Evolutionary conservation across 2,888 invertebrate species (phyloP).

Genomic region (Lagria hirta): DNA sequence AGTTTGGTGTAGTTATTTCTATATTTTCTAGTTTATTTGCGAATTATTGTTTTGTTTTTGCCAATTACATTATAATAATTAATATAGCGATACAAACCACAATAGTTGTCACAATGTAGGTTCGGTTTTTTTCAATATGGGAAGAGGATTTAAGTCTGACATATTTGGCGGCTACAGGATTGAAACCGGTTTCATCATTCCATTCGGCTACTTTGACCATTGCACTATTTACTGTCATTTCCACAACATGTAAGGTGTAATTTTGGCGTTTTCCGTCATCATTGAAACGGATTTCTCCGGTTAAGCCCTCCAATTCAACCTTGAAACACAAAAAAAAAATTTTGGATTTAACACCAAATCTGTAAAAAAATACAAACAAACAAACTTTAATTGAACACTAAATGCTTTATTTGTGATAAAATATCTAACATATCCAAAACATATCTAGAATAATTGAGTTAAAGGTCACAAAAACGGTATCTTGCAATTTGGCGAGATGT

Average conservation of each 20-base stretch:
- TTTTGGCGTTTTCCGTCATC: slow-evolving; percentile 87
- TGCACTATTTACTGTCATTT: slow-evolving; percentile 92
- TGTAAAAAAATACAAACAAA: too few relatives aligned
- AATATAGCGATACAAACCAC: slow-evolving; percentile 57
- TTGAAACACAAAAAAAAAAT: slow-evolving; percentile 53
- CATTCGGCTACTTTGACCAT: slow-evolving; percentile 91
- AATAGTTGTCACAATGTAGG: slow-evolving; percentile 84
- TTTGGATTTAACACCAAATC: too few relatives aligned
- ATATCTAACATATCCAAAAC: too few relatives aligned
- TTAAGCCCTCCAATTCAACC: slow-evolving; percentile 88
- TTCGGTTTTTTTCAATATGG: slow-evolving; percentile 78
- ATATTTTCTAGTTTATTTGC: too few relatives aligned
- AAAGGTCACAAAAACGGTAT: too few relatives aligned
- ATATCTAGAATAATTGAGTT: too few relatives aligned
- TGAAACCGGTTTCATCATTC: slow-evolving; percentile 79
- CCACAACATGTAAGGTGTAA: slow-evolving; percentile 86
- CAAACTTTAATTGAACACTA: too few relatives aligned
- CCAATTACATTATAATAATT: background rate
- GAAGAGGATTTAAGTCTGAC: slow-evolving; percentile 69
- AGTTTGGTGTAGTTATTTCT: too few relatives aligned
- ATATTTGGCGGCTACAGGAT: slow-evolving; percentile 73
- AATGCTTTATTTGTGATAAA: too few relatives aligned
- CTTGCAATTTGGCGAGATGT: too few relatives aligned
- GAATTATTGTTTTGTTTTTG: too few relatives aligned
- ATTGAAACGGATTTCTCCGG: slow-evolving; percentile 88